phyloP scores from a whole-genome alignment of 2,113 vertebrate genomes.

The Gymnocephalus cernua region DNA sequence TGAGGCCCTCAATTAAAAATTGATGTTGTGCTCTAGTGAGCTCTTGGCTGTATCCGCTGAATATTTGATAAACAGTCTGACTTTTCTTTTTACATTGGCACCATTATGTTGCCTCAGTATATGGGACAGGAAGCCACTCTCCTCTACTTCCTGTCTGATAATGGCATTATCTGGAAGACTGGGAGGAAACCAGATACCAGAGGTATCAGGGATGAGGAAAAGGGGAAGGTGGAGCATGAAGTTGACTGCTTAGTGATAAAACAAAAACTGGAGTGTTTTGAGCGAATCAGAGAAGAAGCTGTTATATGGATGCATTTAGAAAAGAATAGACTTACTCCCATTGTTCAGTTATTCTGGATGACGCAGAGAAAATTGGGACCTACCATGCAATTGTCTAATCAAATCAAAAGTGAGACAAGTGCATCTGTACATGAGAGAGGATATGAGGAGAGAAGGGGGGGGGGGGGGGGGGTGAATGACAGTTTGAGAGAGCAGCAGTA shows the following conservation, averaged over 20 bases:
- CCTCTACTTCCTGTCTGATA: constrained; percentile 75
- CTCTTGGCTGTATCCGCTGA: constrained; percentile 62
- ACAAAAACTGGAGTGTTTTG: neutral
- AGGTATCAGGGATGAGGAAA: constrained; percentile 28
- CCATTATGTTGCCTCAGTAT: constrained; percentile 51
- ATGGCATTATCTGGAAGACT: constrained; percentile 37
- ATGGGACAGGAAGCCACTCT: constrained; percentile 68
- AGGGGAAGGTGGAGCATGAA: constrained; percentile 21
- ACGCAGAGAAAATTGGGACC: constrained; percentile 22
- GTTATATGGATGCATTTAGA: constrained; percentile 9
- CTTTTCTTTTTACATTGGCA: constrained; percentile 54
- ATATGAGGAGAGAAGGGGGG: neutral
- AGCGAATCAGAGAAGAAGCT: constrained; percentile 15
- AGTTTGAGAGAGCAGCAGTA: constrained; percentile 29
- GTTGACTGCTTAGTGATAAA: constrained; percentile 2
- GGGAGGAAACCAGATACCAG: constrained; percentile 67
- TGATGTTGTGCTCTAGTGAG: constrained; percentile 46
- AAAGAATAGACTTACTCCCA: constrained; percentile 13
- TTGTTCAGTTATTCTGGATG: constrained; percentile 29
- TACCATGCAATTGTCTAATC: constrained; percentile 21
- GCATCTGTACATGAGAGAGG: constrained; percentile 7
- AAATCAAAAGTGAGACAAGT: constrained; percentile 20
- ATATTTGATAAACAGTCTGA: constrained; percentile 76
- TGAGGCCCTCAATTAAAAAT: constrained; percentile 64
- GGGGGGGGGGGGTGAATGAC: constrained; percentile 21